Evolutionary conservation across 30 jellyfish, hydroid and myxozoan genomes (phyloP), one percentile per base, ranked within the genome.

Genomic region (Morbakka virulenta): DNA sequence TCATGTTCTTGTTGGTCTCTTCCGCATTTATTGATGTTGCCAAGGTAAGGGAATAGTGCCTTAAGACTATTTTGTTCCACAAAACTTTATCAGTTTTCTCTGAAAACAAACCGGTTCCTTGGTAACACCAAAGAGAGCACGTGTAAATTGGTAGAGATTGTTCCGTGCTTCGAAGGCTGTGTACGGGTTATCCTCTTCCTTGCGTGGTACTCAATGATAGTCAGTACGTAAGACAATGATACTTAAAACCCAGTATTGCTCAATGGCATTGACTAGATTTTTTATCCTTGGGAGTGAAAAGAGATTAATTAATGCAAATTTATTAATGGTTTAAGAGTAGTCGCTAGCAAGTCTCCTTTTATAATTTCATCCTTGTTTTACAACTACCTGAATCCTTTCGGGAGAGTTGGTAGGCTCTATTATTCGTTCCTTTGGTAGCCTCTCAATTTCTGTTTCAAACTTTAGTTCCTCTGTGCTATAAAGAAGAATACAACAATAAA

Each of bases 361-460:
- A 32, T 67, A 50, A 17, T 47, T 29, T 12, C 32, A 61, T 22
- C 47, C 62, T 0, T 35, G 32, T 9, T 52, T 64, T 17, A 23
- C 29, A 23, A 48, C 71, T 20, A 48, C 57, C 52, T 72, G 84
- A 11, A 89, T 91, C 36, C 95, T 62, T 91, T 91, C 74, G 26
- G 91, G 95, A 4, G 90, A 83, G 28, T 41, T 51, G 64, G 78
- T 32, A 28, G 93, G 91, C 66, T 75, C 85, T 2, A 83, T 83
- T 50, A 83, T 83, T 28, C 95, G 91, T 62, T 35, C 86, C 13
- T 35, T 32, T 13, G 32, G 79, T 50, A 85, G 50, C 24, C 94
- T 25, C n/a, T 52, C 31, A 36, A 57, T 70, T 41, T 85, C 96
- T 2, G 57, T 74, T 9, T 23, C 34, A 48, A 84, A 84, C 53